These are phyloP conservation scores for Orthosia gothica DNA, from an alignment of 2,888 invertebrate species.

Conservation along the genomic window DNA sequence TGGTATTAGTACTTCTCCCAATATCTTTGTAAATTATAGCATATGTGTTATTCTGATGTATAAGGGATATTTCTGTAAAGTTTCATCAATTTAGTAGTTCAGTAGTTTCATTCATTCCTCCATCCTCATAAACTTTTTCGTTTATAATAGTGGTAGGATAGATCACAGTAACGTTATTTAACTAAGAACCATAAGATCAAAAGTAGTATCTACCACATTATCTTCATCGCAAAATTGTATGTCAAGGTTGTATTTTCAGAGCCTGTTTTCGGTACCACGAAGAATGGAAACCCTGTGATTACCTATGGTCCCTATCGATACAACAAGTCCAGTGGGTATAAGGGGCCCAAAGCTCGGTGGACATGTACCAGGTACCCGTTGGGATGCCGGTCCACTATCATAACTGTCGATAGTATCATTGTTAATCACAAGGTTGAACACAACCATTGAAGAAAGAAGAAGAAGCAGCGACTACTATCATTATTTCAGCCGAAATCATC, in stretches of 20 bases:
- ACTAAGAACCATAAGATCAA: too few species aligned
- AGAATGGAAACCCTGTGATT: slow-evolving; percentile 51
- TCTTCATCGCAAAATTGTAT: neutral
- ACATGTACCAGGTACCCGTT: slow-evolving; percentile 53
- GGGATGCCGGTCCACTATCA: slow-evolving; percentile 53
- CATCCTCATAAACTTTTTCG: too few species aligned
- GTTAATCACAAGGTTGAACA: slow-evolving; percentile 25
- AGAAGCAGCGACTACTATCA: neutral
- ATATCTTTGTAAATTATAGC: too few species aligned
- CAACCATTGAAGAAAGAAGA: slow-evolving; percentile 24
- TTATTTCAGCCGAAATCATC: neutral
- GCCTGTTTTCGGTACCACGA: slow-evolving; percentile 47
- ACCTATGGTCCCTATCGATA: slow-evolving; percentile 44
- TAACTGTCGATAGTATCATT: slow-evolving; percentile 44
- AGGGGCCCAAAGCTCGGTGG: slow-evolving; percentile 65
- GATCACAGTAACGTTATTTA: too few species aligned
- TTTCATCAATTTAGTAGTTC: too few species aligned
- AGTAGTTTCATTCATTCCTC: too few species aligned
- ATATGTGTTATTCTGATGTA: too few species aligned
- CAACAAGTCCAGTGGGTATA: slow-evolving; percentile 39
- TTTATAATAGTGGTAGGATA: too few species aligned
- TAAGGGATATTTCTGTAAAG: too few species aligned
- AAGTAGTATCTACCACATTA: neutral
- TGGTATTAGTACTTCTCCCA: too few species aligned
- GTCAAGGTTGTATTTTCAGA: slow-evolving; percentile 39